Evolutionary conservation across 2,888 invertebrate species (phyloP).

Genomic region (Cosmia pyralina): DNA sequence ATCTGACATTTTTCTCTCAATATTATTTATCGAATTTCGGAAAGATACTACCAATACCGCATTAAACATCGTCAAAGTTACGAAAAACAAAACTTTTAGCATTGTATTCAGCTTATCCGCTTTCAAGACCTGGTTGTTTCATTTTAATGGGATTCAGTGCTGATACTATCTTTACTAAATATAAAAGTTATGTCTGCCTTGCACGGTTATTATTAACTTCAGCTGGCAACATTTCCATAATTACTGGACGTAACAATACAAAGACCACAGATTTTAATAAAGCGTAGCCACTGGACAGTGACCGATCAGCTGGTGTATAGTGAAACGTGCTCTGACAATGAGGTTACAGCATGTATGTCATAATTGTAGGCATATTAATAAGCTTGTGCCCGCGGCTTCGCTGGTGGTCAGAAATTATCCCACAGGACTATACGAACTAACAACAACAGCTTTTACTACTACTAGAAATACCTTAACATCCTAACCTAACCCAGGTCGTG

Average conservation of each 20-base stretch:
- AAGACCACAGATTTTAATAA: neutral
- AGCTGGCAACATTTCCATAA: constrained; percentile 18
- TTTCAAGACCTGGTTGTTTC: constrained; percentile 22
- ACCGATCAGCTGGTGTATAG: constrained; percentile 24
- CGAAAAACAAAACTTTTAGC: constrained; percentile 26
- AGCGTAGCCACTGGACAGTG: constrained; percentile 3
- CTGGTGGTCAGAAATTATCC: neutral
- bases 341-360: neutral
- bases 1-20: neutral
- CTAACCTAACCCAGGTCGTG: neutral
- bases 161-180: constrained; percentile 28
- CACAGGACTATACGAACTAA: neutral
- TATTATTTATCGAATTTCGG: neutral
- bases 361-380: neutral
- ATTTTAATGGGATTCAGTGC: constrained; percentile 30
- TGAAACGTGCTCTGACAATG: neutral
- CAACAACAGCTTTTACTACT: too few species aligned
- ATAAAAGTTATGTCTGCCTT: neutral
- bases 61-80: neutral
- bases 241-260: constrained; percentile 6
- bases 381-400: neutral
- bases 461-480: neutral
- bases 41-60: neutral
- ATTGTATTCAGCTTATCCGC: constrained; percentile 32
- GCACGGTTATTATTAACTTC: neutral